phyloP scores from a whole-genome alignment of 2,888 invertebrate genomes.

The Alentia gelatinosa region DNA sequence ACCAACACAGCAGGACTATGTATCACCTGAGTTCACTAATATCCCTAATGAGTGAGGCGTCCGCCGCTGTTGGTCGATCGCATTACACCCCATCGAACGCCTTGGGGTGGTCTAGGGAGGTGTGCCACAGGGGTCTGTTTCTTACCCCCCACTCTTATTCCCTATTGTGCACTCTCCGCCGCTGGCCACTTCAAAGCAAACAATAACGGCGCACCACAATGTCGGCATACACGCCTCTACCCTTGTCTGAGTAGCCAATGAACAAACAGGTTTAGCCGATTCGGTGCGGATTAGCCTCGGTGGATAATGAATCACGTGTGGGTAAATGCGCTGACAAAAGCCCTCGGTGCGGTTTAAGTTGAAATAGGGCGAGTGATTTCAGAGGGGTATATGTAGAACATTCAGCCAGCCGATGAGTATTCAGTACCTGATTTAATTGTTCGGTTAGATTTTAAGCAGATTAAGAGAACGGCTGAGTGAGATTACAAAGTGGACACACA shows the following conservation, averaged over 20 bases:
- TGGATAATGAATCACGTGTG: neutral
- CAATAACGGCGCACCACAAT: neutral
- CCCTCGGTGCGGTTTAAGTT: neutral
- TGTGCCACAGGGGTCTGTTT: neutral
- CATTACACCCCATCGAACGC: neutral
- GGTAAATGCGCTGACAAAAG: neutral
- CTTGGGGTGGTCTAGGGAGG: neutral
- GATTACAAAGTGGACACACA: neutral
- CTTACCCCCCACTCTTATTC: neutral
- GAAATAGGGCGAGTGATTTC: neutral
- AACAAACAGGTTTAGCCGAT: neutral
- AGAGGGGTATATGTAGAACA: neutral
- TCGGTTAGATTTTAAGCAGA: slow-evolving; percentile 11
- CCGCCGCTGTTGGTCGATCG: neutral
- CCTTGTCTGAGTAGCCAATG: neutral
- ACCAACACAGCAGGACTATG: neutral
- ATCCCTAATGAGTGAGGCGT: neutral
- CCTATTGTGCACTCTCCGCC: neutral
- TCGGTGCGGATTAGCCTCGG: neutral
- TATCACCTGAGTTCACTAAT: neutral
- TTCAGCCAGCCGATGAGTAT: neutral
- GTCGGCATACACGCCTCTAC: neutral
- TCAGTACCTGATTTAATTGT: neutral
- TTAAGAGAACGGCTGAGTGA: neutral
- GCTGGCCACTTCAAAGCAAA: neutral